Evolutionary conservation across 2,797 vertebrate species (phyloP).

Genomic region (Siniperca obscura): DNA sequence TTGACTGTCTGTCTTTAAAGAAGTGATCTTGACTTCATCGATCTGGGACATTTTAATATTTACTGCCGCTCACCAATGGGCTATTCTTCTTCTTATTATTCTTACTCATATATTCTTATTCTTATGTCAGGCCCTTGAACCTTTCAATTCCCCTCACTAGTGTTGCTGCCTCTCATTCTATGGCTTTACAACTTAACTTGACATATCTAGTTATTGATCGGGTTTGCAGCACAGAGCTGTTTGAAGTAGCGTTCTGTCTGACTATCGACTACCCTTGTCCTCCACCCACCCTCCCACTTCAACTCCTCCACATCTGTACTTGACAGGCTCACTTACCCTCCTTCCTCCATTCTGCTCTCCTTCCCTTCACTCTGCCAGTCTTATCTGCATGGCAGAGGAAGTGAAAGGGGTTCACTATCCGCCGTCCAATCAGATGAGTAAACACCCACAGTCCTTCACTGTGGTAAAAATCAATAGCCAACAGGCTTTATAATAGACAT

Average conservation of each 20-base stretch:
- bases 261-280: constrained; percentile 47
- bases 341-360: constrained; percentile 5
- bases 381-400: constrained; percentile 69
- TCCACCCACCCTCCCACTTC: constrained; percentile 39
- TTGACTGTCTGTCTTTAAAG: background rate
- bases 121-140: constrained; percentile 12
- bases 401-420: constrained; percentile 61
- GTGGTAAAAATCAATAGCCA: constrained; percentile 66
- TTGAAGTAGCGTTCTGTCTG: constrained; percentile 63
- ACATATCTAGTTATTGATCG: constrained; percentile 74
- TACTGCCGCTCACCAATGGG: background rate
- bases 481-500: constrained; percentile 54
- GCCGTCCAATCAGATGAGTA: constrained; percentile 64
- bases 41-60: constrained; percentile 30
- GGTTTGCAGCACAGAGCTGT: constrained; percentile 51
- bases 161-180: constrained; percentile 47
- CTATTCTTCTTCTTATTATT: background rate
- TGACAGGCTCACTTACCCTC: constrained; percentile 56
- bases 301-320: constrained; percentile 49
- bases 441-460: constrained; percentile 62
- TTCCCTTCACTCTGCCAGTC: constrained; percentile 47
- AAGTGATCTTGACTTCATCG: constrained; percentile 6
- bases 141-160: constrained; percentile 19
- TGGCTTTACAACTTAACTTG: constrained; percentile 64
- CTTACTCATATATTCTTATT: constrained; percentile 15